phyloP scores from a whole-genome alignment of 1,140 invertebrate genomes.

The Dinoponera quadriceps region DNA sequence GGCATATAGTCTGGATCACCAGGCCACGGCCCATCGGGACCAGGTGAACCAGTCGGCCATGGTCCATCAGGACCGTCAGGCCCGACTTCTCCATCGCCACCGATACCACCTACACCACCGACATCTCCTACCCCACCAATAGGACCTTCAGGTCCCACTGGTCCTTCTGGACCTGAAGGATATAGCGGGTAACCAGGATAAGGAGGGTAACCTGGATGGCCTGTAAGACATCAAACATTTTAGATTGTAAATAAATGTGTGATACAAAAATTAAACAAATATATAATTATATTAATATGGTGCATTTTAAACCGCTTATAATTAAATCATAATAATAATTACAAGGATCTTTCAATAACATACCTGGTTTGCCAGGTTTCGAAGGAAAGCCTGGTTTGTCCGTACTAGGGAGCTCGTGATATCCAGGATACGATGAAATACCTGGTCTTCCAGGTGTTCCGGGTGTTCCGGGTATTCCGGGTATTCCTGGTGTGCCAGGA shows the following conservation, averaged over 20 bases:
- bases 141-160: constrained; percentile 40
- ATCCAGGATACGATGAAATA: constrained; percentile 30
- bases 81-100: constrained; percentile 69
- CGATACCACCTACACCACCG: constrained; percentile 65
- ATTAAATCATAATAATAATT: neutral
- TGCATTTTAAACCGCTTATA: neutral
- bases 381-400: constrained; percentile 3
- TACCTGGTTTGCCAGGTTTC: neutral
- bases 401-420: neutral
- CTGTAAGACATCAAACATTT: neutral
- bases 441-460: constrained; percentile 33
- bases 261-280: neutral
- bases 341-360: constrained; percentile 10
- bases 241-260: neutral
- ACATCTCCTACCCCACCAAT: constrained; percentile 62
- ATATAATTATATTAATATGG: neutral
- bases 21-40: constrained; percentile 81
- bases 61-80: constrained; percentile 72
- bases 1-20: constrained; percentile 78
- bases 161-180: constrained; percentile 38
- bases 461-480: constrained; percentile 13
- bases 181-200: constrained; percentile 56
- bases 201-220: constrained; percentile 26
- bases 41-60: constrained; percentile 79
- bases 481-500: constrained; percentile 64